Percentiles rank a stretch among this genome's conserved stretches.
Evolutionary conservation across 2,888 invertebrate species (phyloP).

Genomic region (Eristalinus sepulchralis): DNA sequence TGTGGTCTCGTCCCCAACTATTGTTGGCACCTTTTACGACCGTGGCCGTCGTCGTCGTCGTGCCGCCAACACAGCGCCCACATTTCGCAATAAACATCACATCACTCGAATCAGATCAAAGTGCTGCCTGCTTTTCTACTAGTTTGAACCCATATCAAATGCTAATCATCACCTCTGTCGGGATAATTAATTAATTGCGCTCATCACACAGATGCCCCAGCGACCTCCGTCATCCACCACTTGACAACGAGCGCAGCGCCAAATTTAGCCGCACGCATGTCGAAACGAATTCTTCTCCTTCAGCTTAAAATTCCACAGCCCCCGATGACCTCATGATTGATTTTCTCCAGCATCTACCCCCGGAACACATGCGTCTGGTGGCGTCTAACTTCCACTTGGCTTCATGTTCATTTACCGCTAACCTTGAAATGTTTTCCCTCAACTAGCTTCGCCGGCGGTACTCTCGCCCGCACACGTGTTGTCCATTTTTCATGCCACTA

Average conservation of each 20-base stretch:
- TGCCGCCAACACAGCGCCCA: background rate
- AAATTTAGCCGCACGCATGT: background rate
- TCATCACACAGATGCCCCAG: background rate
- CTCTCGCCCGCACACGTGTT: background rate
- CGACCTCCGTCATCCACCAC: background rate
- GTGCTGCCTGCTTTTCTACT: background rate
- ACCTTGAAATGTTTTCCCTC: background rate
- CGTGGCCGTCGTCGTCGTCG: background rate
- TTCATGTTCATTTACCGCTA: background rate
- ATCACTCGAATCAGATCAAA: background rate
- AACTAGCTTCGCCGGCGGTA: background rate
- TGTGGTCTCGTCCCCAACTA: background rate
- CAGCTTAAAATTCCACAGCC: background rate
- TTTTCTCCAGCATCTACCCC: background rate
- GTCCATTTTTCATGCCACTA: background rate
- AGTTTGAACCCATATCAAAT: background rate
- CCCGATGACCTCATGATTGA: background rate
- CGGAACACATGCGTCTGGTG: background rate
- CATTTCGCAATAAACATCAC: background rate
- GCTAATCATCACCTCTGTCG: background rate
- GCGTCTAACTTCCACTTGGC: background rate
- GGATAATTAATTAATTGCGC: background rate
- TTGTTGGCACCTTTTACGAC: background rate
- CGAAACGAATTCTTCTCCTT: too few species aligned
- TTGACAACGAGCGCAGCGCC: background rate